A percentile compares a stretch with the other conserved stretches of the same genome.
These are phyloP conservation scores for Oreortyx pictus DNA, from an alignment of 2,797 vertebrate genomes.

Conservation along the genomic window DNA sequence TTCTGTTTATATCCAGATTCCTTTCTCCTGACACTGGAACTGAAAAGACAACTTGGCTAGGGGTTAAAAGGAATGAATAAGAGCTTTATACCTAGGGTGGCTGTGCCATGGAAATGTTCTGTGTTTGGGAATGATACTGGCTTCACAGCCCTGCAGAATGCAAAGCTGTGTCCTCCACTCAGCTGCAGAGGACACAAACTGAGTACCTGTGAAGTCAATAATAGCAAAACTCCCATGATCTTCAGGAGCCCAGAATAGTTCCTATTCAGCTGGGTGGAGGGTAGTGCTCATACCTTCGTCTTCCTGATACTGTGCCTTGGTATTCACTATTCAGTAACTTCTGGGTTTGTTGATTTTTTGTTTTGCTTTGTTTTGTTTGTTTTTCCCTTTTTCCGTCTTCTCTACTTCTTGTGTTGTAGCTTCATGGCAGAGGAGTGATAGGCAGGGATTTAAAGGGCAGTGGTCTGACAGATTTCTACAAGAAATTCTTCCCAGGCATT, in stretches of 20 bases:
- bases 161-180: not conserved
- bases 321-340: not conserved
- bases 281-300: not conserved
- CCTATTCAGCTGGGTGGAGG: not conserved
- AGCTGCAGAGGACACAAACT: not conserved
- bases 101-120: not conserved
- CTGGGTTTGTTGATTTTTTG: not conserved
- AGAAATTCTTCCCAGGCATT: conserved; percentile 34
- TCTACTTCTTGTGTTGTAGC: not conserved
- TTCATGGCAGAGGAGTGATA: conserved; percentile 4
- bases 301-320: not conserved
- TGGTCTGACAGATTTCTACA: not conserved
- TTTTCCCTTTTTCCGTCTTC: not conserved
- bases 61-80: not conserved
- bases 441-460: conserved; percentile 46
- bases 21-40: not conserved
- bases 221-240: not conserved
- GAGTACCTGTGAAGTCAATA: not conserved
- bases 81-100: not conserved
- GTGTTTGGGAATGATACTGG: not conserved
- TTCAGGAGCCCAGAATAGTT: conserved; percentile 17
- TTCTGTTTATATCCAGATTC: not conserved
- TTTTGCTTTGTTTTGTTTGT: too few relatives aligned
- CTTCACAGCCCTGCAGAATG: not conserved
- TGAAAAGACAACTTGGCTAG: not conserved